A percentile compares a stretch with the other conserved stretches of the same genome.
phyloP scores from a whole-genome alignment of 1,140 invertebrate genomes.

The Laupala kohalensis region DNA sequence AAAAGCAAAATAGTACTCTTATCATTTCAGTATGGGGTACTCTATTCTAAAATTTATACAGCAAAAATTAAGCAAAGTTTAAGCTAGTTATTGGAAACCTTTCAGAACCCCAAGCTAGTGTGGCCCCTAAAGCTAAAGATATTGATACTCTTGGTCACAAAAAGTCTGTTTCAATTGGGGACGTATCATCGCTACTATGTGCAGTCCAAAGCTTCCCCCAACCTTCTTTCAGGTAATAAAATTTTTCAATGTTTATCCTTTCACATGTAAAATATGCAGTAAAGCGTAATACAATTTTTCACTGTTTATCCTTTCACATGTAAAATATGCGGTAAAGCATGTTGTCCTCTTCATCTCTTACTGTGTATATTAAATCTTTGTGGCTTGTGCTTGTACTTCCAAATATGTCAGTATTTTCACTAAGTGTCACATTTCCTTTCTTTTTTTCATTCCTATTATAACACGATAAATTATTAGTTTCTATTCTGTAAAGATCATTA shows the following conservation, averaged over 20 bases:
- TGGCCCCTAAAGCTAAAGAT: constrained; percentile 19
- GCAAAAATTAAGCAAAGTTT: too few relatives aligned
- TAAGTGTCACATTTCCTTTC: too few relatives aligned
- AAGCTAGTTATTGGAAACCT: too few relatives aligned
- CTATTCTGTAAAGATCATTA: too few relatives aligned
- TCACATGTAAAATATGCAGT: not conserved
- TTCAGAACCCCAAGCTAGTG: constrained; percentile 20
- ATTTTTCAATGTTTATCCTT: not conserved
- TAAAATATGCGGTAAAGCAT: not conserved
- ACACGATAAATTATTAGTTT: too few relatives aligned
- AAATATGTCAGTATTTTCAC: too few relatives aligned
- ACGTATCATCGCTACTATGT: constrained; percentile 19
- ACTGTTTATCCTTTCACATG: not conserved
- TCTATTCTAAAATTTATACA: too few relatives aligned
- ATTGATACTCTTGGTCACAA: constrained; percentile 8
- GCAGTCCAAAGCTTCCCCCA: constrained; percentile 24
- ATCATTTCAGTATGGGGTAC: too few relatives aligned
- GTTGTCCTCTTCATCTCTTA: not conserved
- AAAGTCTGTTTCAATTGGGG: not conserved
- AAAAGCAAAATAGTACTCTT: too few relatives aligned
- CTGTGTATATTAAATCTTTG: too few relatives aligned
- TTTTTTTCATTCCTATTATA: too few relatives aligned
- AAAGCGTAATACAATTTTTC: constrained; percentile 25
- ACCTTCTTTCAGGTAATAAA: constrained; percentile 34
- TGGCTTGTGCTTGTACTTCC: too few relatives aligned